phyloP scores from a whole-genome alignment of 37 sponge, comb jelly and placozoan genomes.

The Ephydatia muelleri region DNA sequence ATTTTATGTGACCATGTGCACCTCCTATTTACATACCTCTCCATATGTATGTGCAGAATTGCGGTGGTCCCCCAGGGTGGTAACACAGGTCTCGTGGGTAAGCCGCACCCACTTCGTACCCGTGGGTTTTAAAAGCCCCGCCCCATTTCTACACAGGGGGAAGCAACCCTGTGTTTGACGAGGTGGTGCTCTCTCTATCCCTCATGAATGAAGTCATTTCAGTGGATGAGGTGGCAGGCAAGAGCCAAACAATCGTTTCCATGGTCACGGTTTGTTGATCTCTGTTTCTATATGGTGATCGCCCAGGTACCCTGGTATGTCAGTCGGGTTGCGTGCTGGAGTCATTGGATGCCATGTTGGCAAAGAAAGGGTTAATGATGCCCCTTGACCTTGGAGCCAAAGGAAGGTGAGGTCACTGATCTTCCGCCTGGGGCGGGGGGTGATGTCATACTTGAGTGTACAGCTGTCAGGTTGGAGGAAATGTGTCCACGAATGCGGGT shows the following conservation, averaged over 20 bases:
- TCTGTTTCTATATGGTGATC: background rate
- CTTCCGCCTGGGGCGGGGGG: background rate
- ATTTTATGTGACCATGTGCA: background rate
- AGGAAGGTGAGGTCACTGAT: constrained; percentile 60
- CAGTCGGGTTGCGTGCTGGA: constrained; percentile 92
- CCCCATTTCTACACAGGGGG: constrained; percentile 66
- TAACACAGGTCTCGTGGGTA: constrained; percentile 96
- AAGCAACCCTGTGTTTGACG: constrained; percentile 90
- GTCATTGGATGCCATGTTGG: constrained; percentile 53
- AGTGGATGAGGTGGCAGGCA: constrained; percentile 77
- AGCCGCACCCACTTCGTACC: background rate
- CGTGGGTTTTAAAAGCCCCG: background rate
- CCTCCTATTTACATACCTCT: background rate
- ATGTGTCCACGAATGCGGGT: constrained; percentile 96
- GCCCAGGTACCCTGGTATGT: constrained; percentile 79
- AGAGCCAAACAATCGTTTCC: background rate
- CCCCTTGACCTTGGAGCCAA: constrained; percentile 96
- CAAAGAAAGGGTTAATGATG: constrained; percentile 74
- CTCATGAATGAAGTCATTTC: constrained; percentile 84
- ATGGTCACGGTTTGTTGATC: background rate
- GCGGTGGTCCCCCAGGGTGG: constrained; percentile 99
- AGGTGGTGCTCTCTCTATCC: constrained; percentile 85
- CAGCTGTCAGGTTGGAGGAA: constrained; percentile 97
- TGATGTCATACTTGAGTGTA: background rate
- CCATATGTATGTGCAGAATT: constrained; percentile 32